A percentile compares a stretch with the other conserved stretches of the same genome.
phyloP scores from a whole-genome alignment of 2,888 invertebrate genomes.

The Nezara viridula region DNA sequence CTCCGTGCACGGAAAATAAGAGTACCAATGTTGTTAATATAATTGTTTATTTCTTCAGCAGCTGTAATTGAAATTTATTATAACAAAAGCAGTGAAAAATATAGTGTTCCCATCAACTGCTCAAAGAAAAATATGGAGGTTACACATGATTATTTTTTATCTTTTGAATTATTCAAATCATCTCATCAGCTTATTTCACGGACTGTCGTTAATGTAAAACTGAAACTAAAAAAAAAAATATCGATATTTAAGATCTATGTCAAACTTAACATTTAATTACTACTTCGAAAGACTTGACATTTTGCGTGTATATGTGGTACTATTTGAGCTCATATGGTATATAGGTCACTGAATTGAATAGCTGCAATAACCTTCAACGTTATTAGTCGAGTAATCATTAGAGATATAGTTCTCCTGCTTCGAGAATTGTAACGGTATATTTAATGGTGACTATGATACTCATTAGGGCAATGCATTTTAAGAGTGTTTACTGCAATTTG shows the following conservation, averaged over 20 bases:
- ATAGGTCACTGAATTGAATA: conserved; percentile 33
- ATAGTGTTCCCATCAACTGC: too few species aligned
- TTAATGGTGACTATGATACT: background rate
- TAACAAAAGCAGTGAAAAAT: too few species aligned
- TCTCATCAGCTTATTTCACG: too few species aligned
- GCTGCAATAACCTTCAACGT: background rate
- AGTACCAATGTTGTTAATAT: too few species aligned
- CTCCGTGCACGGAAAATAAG: too few species aligned
- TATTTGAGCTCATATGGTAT: background rate
- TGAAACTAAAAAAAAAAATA: background rate
- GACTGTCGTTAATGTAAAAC: too few species aligned
- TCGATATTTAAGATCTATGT: background rate
- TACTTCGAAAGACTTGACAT: background rate
- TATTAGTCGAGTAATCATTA: background rate
- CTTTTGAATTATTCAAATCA: too few species aligned
- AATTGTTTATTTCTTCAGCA: too few species aligned
- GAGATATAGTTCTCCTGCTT: background rate
- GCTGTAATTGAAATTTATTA: too few species aligned
- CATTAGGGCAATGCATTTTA: too few species aligned
- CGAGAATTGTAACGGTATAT: background rate
- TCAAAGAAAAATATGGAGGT: too few species aligned
- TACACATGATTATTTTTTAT: too few species aligned
- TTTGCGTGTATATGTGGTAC: background rate
- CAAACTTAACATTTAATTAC: background rate
- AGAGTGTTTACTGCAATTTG: background rate